Evolutionary conservation across 2,888 invertebrate genomes (phyloP).

Genomic region (Agrilus mali): DNA sequence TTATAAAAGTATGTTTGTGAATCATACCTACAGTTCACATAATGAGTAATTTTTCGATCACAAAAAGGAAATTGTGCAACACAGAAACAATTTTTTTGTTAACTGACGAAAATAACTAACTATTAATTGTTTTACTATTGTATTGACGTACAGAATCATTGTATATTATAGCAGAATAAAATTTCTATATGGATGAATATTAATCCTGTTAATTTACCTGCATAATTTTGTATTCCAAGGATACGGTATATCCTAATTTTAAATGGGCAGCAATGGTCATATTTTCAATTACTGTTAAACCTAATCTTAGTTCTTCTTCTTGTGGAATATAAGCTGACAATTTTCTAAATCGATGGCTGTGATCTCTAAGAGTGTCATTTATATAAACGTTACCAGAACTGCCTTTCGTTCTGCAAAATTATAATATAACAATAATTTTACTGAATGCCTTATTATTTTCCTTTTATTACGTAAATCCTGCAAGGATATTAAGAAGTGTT

Average conservation of each 20-base stretch:
- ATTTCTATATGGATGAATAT: too few relatives aligned
- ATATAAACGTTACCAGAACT: slow-evolving; percentile 27
- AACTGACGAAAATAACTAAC: too few relatives aligned
- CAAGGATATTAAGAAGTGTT: slow-evolving; percentile 77
- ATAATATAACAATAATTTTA: background rate
- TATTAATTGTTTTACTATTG: too few relatives aligned
- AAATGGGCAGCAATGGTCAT: slow-evolving; percentile 67
- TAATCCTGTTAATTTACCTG: too few relatives aligned
- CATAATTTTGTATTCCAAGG: slow-evolving; percentile 52
- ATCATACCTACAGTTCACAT: too few relatives aligned
- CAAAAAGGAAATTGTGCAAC: too few relatives aligned
- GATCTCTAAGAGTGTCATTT: slow-evolving; percentile 47
- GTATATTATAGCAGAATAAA: too few relatives aligned
- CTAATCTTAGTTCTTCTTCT: slow-evolving; percentile 57
- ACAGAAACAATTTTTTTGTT: too few relatives aligned
- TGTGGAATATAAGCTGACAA: slow-evolving; percentile 75
- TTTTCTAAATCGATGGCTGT: slow-evolving; percentile 68
- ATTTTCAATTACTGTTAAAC: slow-evolving; percentile 60
- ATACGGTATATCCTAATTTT: slow-evolving; percentile 59
- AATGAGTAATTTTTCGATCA: too few relatives aligned
- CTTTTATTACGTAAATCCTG: slow-evolving; percentile 59
- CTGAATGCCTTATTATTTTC: background rate
- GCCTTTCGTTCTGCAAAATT: slow-evolving; percentile 27
- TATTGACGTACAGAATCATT: too few relatives aligned
- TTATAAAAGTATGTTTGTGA: too few relatives aligned